These are phyloP conservation scores for Leptinotarsa peninsularis DNA, from an alignment of 2,888 invertebrate genomes.

Conservation along the genomic window DNA sequence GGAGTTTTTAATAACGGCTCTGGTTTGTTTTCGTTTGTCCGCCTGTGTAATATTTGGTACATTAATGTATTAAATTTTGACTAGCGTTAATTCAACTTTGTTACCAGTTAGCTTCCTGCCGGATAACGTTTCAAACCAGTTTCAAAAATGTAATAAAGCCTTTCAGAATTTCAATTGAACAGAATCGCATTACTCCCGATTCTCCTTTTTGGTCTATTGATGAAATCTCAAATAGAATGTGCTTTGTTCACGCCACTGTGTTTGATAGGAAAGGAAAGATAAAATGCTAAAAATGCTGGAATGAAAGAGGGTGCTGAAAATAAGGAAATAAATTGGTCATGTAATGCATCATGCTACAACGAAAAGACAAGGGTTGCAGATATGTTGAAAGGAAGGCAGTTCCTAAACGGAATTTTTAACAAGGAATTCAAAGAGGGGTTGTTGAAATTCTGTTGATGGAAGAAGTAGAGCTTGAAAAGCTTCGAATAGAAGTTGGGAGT, in stretches of 20 bases:
- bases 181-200: not conserved
- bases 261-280: slow-evolving; percentile 8
- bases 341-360: slow-evolving; percentile 38
- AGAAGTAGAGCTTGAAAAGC: not conserved
- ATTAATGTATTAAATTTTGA: too few species aligned
- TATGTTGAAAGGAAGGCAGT: slow-evolving; percentile 33
- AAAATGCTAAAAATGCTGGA: slow-evolving; percentile 31
- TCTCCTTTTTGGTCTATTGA: not conserved
- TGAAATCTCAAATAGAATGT: not conserved
- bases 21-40: too few species aligned
- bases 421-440: slow-evolving; percentile 26
- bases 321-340: slow-evolving; percentile 45
- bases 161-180: too few species aligned
- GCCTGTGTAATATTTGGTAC: too few species aligned
- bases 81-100: too few species aligned
- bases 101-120: too few species aligned
- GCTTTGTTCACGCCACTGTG: slow-evolving; percentile 5
- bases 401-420: slow-evolving; percentile 41
- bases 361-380: slow-evolving; percentile 32
- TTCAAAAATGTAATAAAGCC: too few species aligned
- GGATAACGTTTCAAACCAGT: too few species aligned
- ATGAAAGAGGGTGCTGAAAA: slow-evolving; percentile 44
- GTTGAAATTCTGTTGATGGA: not conserved
- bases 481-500: not conserved
- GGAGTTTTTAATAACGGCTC: too few species aligned